Conservation (phyloP, 2,797 vertebrate species). For the Sebastes dallii region DNA sequence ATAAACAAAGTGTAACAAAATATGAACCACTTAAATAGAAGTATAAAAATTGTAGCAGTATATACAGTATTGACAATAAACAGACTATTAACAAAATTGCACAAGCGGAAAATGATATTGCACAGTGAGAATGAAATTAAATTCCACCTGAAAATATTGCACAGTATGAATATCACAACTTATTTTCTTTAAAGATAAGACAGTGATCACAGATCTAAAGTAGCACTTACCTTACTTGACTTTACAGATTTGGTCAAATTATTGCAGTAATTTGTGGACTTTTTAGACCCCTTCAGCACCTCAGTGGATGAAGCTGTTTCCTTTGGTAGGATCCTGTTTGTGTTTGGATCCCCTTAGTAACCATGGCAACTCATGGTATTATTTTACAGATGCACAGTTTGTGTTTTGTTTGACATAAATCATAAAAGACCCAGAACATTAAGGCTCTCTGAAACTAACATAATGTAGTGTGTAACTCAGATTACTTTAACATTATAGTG, state of each 20-base stretch:
- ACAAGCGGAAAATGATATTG: no score
- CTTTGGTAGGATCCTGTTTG: not conserved
- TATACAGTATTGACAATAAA: no score
- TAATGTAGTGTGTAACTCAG: not conserved
- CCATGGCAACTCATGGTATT: constrained; percentile 60
- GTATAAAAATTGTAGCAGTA: no score
- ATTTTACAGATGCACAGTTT: no score
- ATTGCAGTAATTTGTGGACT: not conserved
- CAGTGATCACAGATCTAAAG: not conserved
- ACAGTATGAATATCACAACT: no score
- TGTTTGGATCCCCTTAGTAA: constrained; percentile 60
- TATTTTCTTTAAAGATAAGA: not conserved
- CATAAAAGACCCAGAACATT: fast-evolving
- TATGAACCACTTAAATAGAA: no score
- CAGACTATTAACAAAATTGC: no score
- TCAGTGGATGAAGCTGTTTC: not conserved
- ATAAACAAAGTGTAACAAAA: no score
- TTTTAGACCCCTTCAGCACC: no score
- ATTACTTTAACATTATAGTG: not conserved
- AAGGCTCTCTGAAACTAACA: not conserved
- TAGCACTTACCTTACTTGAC: constrained; percentile 30
- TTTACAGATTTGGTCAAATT: not conserved
- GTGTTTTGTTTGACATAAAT: not conserved
- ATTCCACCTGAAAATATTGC: no score
- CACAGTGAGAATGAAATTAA: no score